These are phyloP conservation scores for Danio kyathit DNA, from an alignment of 2,797 vertebrate species.

Conservation along the genomic window DNA sequence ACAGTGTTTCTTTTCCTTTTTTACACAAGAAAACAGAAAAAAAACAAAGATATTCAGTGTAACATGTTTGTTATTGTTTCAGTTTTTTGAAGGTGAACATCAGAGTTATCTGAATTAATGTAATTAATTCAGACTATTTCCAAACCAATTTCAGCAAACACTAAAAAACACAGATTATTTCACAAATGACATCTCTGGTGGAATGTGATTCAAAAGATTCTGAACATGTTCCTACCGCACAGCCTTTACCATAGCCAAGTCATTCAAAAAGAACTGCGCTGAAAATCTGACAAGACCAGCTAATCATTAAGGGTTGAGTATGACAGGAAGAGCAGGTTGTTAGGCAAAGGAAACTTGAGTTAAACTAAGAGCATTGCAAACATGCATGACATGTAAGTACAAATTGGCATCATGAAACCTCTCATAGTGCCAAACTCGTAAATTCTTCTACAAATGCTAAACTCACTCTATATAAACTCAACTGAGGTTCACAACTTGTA, in stretches of 20 bases:
- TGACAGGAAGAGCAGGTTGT: not conserved
- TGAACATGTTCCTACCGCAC: not conserved
- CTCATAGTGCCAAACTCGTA: not conserved
- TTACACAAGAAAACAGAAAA: too few relatives aligned
- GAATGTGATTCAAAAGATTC: not conserved
- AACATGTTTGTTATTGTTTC: too few relatives aligned
- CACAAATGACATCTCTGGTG: not conserved
- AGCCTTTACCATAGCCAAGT: not conserved
- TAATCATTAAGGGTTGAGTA: not conserved
- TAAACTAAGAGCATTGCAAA: conserved; percentile 14
- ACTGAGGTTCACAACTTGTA: too few relatives aligned
- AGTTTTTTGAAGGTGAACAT: too few relatives aligned
- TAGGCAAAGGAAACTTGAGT: not conserved
- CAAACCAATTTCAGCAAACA: not conserved
- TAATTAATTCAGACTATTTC: not conserved
- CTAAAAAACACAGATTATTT: not conserved
- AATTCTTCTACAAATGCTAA: not conserved
- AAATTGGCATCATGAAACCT: not conserved
- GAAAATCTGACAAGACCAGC: conserved; percentile 8
- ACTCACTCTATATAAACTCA: not conserved
- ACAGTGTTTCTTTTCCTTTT: too few relatives aligned
- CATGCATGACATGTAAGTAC: not conserved
- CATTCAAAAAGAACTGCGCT: conserved; percentile 1
- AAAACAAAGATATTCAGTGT: too few relatives aligned
- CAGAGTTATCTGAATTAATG: too few relatives aligned